Conservation (phyloP, 2,888 invertebrate genomes). For the Cephus runcator region DNA sequence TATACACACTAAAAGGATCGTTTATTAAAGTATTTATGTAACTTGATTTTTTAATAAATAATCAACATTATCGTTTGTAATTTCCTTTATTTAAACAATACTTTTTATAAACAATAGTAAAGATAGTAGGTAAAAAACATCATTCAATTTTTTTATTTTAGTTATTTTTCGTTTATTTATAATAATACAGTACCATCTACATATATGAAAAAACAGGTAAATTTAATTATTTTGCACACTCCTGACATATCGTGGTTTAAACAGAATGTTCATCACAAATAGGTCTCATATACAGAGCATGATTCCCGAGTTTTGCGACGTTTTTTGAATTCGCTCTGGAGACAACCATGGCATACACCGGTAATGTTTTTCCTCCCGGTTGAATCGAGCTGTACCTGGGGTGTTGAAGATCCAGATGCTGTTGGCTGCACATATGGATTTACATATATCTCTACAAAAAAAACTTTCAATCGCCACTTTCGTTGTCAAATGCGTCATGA, state of each 20-base stretch:
- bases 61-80: conserved; percentile 7
- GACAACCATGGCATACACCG: conserved; percentile 23
- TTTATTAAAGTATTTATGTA: too few species aligned
- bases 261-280: conserved; percentile 13
- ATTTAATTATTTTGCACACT: conserved; percentile 19
- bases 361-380: conserved; percentile 25
- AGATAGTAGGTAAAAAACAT: conserved; percentile 14
- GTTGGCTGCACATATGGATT: conserved; percentile 23
- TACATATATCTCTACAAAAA: conserved; percentile 19
- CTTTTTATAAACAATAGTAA: conserved; percentile 20
- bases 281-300: conserved; percentile 18
- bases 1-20: too few species aligned
- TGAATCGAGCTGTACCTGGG: conserved; percentile 25
- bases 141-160: conserved; percentile 1
- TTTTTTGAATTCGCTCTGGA: conserved; percentile 23
- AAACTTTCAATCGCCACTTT: conserved; percentile 24
- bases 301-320: conserved; percentile 20
- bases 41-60: too few species aligned
- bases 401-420: conserved; percentile 22
- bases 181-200: conserved; percentile 14
- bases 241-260: conserved; percentile 23
- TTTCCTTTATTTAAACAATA: conserved; percentile 21
- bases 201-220: conserved; percentile 13
- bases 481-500: conserved; percentile 25
- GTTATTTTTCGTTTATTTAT: conserved; percentile 12